phyloP scores from a whole-genome alignment of 2,113 vertebrate genomes.

The Etheostoma spectabile region DNA sequence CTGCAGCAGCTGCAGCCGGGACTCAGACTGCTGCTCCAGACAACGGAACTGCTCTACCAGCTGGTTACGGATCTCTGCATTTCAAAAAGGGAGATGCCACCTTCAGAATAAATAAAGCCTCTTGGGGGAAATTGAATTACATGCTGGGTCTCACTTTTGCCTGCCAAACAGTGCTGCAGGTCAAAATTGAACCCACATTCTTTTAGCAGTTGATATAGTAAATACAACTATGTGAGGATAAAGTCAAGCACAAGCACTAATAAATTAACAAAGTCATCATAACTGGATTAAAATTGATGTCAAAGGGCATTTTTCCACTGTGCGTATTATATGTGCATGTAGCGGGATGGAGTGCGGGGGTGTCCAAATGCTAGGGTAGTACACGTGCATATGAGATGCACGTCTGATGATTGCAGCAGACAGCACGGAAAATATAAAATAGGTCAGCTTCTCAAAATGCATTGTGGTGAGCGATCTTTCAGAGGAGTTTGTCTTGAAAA shows the following conservation, averaged over 20 bases:
- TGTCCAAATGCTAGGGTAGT: slow-evolving; percentile 64
- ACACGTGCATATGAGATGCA: slow-evolving; percentile 72
- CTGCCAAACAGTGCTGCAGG: slow-evolving; percentile 38
- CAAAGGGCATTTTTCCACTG: slow-evolving; percentile 58
- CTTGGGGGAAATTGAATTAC: slow-evolving; percentile 16
- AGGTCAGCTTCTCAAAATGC: slow-evolving; percentile 81
- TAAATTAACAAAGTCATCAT: slow-evolving; percentile 62
- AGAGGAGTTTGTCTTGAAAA: slow-evolving; percentile 59
- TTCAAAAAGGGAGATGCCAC: slow-evolving; percentile 42
- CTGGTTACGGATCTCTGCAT: slow-evolving; percentile 93
- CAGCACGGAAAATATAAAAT: slow-evolving; percentile 81
- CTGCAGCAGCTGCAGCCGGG: slow-evolving; percentile 93
- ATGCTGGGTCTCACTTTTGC: slow-evolving; percentile 37
- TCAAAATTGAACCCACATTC: slow-evolving; percentile 34
- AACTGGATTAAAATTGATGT: slow-evolving; percentile 61
- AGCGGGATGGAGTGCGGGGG: slow-evolving; percentile 12
- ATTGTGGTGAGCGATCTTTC: slow-evolving; percentile 68
- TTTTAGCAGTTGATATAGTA: not conserved
- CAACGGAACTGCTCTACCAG: slow-evolving; percentile 96
- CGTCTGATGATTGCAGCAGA: slow-evolving; percentile 79
- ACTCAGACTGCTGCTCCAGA: slow-evolving; percentile 96
- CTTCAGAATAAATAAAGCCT: slow-evolving; percentile 36
- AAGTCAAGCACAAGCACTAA: slow-evolving; percentile 19
- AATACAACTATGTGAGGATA: slow-evolving; percentile 23
- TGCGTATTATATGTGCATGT: slow-evolving; percentile 8